These are phyloP conservation scores for Holothuria glaberrima DNA, from an alignment of 35 echinoderm and acorn worm species.

Conservation along the genomic window DNA sequence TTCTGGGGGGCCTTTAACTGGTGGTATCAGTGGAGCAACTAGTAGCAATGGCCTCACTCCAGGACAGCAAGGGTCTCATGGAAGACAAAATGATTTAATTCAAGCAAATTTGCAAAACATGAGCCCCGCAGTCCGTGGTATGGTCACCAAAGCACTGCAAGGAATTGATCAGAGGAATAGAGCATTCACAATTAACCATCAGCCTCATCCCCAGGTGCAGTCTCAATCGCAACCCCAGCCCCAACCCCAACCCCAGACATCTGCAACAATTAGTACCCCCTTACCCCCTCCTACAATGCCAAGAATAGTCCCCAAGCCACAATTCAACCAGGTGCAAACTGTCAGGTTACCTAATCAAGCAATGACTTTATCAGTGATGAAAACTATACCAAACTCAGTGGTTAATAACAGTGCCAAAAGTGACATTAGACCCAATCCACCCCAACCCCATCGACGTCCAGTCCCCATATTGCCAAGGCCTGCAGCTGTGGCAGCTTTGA, in stretches of 20 bases:
- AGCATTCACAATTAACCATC: background rate
- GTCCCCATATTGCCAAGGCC: conserved; percentile 6
- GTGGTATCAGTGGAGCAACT: background rate
- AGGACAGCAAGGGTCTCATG: background rate
- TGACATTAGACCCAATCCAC: background rate
- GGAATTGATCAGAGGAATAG: conserved; percentile 11
- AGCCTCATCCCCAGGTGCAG: background rate
- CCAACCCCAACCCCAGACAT: background rate
- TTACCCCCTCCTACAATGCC: background rate
- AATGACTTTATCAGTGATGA: conserved; percentile 19
- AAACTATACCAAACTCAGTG: background rate
- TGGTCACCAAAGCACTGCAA: conserved; percentile 32
- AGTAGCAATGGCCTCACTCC: conserved; percentile 9
- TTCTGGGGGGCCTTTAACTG: background rate
- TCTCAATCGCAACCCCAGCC: background rate
- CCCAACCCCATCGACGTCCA: background rate
- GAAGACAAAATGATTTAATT: conserved; percentile 14
- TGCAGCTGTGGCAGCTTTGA: background rate
- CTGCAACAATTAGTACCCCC: conserved; percentile 6
- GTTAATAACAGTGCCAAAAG: background rate
- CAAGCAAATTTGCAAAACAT: conserved; percentile 47
- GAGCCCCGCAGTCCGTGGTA: conserved; percentile 16
- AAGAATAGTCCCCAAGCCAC: background rate
- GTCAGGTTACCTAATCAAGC: conserved; percentile 30
- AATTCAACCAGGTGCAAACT: conserved; percentile 2